Evolutionary conservation across 2,113 vertebrate genomes (phyloP).

Genomic region (Tursiops truncatus): DNA sequence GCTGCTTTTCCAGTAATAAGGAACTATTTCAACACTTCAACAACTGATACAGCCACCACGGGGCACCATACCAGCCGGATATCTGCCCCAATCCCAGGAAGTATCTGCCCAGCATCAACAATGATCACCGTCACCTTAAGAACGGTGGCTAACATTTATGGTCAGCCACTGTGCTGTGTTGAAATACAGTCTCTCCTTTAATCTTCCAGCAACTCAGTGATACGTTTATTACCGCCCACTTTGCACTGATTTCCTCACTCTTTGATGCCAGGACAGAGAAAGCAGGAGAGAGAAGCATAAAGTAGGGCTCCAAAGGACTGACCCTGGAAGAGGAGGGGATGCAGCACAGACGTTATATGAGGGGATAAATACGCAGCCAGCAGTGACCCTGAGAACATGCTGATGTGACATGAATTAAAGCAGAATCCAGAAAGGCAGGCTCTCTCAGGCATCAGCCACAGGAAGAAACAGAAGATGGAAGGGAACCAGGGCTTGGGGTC

Average conservation of each 20-base stretch:
- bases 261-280: neutral
- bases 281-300: neutral
- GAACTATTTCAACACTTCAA: neutral
- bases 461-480: neutral
- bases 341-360: neutral
- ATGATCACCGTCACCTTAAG: fast-evolving
- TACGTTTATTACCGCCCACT: fast-evolving
- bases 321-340: fast-evolving
- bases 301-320: fast-evolving
- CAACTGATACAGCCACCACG: fast-evolving
- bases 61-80: neutral
- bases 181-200: fast-evolving
- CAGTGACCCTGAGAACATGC: fast-evolving
- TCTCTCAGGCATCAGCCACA: neutral
- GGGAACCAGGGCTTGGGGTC: neutral
- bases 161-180: fast-evolving
- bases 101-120: neutral
- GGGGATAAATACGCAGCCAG: neutral
- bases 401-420: fast-evolving
- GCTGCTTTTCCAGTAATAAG: neutral
- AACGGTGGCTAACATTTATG: fast-evolving
- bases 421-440: neutral
- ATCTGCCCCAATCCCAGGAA: neutral
- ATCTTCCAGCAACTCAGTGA: fast-evolving
- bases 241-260: neutral